Percentiles rank a stretch among this genome's conserved stretches.
These are phyloP conservation scores for Falco rusticolus DNA, from an alignment of 2,797 vertebrate species.

Conservation along the genomic window DNA sequence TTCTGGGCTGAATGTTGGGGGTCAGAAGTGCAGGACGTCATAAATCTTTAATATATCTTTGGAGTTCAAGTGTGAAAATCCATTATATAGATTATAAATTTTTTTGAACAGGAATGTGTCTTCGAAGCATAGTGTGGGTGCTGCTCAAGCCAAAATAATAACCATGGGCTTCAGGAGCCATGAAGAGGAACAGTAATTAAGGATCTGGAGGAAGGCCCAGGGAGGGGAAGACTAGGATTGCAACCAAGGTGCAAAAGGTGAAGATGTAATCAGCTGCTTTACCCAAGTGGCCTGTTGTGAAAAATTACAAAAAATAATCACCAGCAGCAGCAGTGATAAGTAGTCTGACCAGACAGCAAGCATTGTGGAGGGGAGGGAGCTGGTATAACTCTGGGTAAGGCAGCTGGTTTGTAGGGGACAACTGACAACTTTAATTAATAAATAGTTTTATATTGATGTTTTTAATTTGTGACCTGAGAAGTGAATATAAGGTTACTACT, in stretches of 20 bases:
- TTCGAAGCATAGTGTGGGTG: neutral
- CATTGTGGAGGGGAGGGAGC: neutral
- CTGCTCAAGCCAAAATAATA: slow-evolving; percentile 26
- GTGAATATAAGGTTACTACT: slow-evolving; percentile 21
- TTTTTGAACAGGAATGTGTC: slow-evolving; percentile 23
- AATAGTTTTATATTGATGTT: slow-evolving; percentile 8
- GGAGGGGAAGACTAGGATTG: neutral
- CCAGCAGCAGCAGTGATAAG: slow-evolving; percentile 32
- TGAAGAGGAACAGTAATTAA: slow-evolving; percentile 40
- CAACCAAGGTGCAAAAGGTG: slow-evolving; percentile 27
- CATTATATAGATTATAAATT: slow-evolving; percentile 44
- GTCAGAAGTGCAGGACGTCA: slow-evolving; percentile 3
- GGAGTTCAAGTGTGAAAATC: slow-evolving; percentile 65
- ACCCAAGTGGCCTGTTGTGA: slow-evolving; percentile 43
- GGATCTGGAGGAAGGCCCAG: neutral
- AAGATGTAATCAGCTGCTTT: slow-evolving; percentile 57
- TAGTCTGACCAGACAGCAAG: neutral
- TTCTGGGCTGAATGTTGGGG: neutral
- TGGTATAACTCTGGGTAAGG: neutral
- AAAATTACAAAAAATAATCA: slow-evolving; percentile 55
- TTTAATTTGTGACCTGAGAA: slow-evolving; percentile 36
- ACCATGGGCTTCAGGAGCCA: neutral
- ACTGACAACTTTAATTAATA: slow-evolving; percentile 51
- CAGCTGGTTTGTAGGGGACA: neutral
- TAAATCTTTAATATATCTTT: slow-evolving; percentile 57